Percentiles rank a stretch among this genome's conserved stretches.
Conservation (phyloP, 2,888 invertebrate species). For the Emmelina monodactyla region DNA sequence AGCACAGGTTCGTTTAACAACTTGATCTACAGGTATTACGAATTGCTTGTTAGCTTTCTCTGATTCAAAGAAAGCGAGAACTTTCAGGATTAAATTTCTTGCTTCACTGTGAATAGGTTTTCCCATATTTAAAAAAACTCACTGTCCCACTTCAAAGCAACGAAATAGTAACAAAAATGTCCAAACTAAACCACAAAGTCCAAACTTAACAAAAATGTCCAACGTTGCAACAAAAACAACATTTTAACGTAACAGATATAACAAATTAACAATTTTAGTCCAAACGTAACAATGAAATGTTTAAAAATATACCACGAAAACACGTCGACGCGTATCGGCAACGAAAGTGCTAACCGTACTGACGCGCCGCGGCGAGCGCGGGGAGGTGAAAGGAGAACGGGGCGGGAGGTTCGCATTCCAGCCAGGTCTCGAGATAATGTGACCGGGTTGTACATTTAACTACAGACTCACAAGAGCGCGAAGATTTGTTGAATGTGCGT, state of each 20-base stretch:
- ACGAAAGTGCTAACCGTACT: neutral
- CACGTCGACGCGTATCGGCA: conserved; percentile 3
- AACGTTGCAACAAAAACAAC: neutral
- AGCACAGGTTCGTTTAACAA: conserved; percentile 4
- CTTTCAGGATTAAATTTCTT: neutral
- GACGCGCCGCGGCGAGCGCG: conserved; percentile 3
- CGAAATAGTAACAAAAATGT: conserved; percentile 3
- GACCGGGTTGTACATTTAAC: too few species aligned
- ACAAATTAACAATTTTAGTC: conserved; percentile 2
- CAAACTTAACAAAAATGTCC: neutral
- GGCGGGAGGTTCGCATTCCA: conserved; percentile 6
- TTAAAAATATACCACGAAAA: conserved; percentile 1
- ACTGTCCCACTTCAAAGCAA: neutral
- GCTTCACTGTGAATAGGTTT: conserved; percentile 1
- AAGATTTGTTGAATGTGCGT: too few species aligned
- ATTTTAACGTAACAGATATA: conserved; percentile 2
- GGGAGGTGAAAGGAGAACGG: conserved; percentile 5
- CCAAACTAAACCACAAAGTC: conserved; percentile 1
- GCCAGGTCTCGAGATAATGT: conserved; percentile 4
- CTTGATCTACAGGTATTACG: conserved; percentile 4
- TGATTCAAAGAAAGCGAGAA: neutral
- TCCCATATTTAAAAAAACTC: conserved; percentile 16
- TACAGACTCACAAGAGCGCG: too few species aligned
- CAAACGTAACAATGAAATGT: conserved; percentile 3
- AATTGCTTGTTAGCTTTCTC: conserved; percentile 10